phyloP scores from a whole-genome alignment of 2,888 invertebrate species.

The Platerodrilus igneus region DNA sequence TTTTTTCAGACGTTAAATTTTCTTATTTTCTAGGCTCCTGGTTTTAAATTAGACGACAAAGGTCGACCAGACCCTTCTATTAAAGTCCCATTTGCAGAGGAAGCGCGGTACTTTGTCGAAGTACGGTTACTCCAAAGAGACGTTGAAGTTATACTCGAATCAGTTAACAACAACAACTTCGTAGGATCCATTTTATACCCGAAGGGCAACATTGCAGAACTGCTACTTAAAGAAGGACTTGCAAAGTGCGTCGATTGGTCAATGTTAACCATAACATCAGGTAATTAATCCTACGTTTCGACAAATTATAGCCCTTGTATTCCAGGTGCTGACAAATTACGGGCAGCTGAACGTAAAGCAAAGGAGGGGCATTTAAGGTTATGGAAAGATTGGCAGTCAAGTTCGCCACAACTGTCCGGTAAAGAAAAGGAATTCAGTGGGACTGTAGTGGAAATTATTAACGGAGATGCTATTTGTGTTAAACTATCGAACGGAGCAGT shows the following conservation, averaged over 20 bases:
- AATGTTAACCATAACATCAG: conserved; percentile 73
- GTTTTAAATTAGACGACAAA: conserved; percentile 72
- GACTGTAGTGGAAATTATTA: conserved; percentile 84
- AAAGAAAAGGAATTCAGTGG: conserved; percentile 80
- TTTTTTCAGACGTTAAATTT: conserved; percentile 28
- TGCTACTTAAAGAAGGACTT: conserved; percentile 76
- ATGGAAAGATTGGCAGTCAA: conserved; percentile 89
- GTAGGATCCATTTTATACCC: conserved; percentile 93
- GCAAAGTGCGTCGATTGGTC: conserved; percentile 94
- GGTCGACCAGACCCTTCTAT: conserved; percentile 64
- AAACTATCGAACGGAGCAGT: conserved; percentile 71
- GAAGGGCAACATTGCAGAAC: conserved; percentile 89
- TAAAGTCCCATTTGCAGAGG: conserved; percentile 72
- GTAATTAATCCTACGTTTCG: conserved; percentile 34
- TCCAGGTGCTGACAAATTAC: conserved; percentile 74
- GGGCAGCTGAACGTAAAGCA: conserved; percentile 79
- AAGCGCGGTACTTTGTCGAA: conserved; percentile 93
- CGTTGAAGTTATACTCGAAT: conserved; percentile 84
- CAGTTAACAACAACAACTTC: conserved; percentile 88
- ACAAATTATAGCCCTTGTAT: conserved; percentile 26
- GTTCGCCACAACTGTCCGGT: conserved; percentile 64
- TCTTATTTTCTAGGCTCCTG: conserved; percentile 60
- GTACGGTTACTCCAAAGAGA: conserved; percentile 85
- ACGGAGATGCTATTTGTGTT: conserved; percentile 89
- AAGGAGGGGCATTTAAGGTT: conserved; percentile 81